Percentiles rank a stretch among this genome's conserved stretches.
These are phyloP conservation scores for Pyrochroa serraticornis DNA, from an alignment of 2,888 invertebrate genomes.

Conservation along the genomic window DNA sequence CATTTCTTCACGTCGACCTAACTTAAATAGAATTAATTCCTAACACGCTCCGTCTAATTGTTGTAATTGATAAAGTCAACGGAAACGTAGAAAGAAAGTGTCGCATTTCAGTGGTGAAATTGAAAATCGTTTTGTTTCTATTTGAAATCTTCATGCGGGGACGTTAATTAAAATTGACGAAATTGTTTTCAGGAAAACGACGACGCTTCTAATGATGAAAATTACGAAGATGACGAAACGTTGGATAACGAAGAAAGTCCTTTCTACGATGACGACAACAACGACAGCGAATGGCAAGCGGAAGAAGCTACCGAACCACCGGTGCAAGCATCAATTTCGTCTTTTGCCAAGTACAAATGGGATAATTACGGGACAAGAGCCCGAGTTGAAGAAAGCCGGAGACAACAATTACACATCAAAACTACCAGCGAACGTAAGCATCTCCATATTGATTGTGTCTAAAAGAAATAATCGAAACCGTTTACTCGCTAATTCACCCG, in stretches of 20 bases:
- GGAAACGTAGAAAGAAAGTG: no score
- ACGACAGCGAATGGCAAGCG: conserved; percentile 45
- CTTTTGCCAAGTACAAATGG: conserved; percentile 54
- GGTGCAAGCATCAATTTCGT: conserved; percentile 34
- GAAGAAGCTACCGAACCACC: conserved; percentile 47
- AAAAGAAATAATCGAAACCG: conserved; percentile 13
- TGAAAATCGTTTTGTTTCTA: conserved; percentile 16
- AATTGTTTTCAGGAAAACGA: conserved; percentile 45
- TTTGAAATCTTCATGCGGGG: background rate
- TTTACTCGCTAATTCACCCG: no score
- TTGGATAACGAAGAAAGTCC: conserved; percentile 48
- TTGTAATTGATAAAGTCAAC: no score
- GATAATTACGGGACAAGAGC: conserved; percentile 51
- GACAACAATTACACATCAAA: conserved; percentile 42
- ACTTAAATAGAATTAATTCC: no score
- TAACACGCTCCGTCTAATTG: no score
- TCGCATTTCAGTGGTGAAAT: no score
- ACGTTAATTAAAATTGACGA: background rate
- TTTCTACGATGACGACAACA: conserved; percentile 35
- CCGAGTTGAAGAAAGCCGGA: conserved; percentile 50
- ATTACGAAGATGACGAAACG: conserved; percentile 55
- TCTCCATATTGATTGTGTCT: conserved; percentile 13
- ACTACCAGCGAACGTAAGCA: conserved; percentile 43
- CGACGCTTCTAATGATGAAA: conserved; percentile 47
- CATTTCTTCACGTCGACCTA: no score